Conservation (phyloP, 2,888 invertebrate genomes). For the Xanthorhoe designata region DNA sequence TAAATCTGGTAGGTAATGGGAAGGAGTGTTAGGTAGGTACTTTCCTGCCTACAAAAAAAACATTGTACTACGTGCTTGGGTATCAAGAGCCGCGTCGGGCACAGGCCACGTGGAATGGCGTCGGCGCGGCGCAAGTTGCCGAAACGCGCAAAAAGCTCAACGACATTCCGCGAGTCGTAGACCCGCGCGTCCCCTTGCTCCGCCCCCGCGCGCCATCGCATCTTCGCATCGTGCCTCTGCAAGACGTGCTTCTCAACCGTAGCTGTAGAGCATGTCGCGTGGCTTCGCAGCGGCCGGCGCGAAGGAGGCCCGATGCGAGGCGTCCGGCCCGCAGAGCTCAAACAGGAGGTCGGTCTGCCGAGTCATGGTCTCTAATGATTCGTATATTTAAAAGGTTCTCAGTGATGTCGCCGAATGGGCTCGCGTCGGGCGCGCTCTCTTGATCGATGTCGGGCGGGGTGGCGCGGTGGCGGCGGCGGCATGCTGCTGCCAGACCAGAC, state of each 20-base stretch:
- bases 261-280: background rate
- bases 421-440: background rate
- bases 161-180: constrained; percentile 34
- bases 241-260: background rate
- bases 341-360: constrained; percentile 35
- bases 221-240: background rate
- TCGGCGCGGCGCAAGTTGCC: background rate
- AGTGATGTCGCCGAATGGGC: constrained; percentile 6
- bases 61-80: background rate
- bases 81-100: background rate
- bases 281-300: background rate
- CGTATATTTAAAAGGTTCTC: constrained; percentile 9
- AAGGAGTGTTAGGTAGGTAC: background rate
- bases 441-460: constrained; percentile 4
- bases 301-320: background rate
- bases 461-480: constrained; percentile 58
- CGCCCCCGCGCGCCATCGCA: constrained; percentile 7
- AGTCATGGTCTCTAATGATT: constrained; percentile 60
- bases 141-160: constrained; percentile 34
- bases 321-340: background rate
- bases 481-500: constrained; percentile 94
- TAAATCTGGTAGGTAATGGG: background rate
- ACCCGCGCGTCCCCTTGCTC: background rate
- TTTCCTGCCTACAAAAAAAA: no score
- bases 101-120: background rate